These are phyloP conservation scores for Trichogramma dendrolimi DNA, from an alignment of 2,888 invertebrate genomes.

Conservation along the genomic window DNA sequence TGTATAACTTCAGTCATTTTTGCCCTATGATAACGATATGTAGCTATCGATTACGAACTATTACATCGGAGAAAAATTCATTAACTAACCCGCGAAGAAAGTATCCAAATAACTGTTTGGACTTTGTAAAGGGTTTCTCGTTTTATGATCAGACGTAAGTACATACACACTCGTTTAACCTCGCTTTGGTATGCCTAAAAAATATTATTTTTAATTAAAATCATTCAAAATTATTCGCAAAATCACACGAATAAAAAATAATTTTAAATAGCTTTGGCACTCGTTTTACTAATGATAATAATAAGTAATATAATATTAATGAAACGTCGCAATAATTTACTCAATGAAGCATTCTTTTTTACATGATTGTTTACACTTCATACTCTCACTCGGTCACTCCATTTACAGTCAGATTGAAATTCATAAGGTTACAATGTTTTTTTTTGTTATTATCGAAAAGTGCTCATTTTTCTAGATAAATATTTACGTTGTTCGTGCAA, in stretches of 20 bases:
- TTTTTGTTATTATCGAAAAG: background rate
- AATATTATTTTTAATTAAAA: background rate
- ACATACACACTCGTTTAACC: no score
- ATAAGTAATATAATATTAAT: no score
- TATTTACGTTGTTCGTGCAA: constrained; percentile 21
- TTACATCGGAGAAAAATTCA: background rate
- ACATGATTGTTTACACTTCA: background rate
- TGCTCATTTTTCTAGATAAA: constrained; percentile 24
- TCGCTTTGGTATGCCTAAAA: constrained; percentile 10
- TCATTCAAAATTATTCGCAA: no score
- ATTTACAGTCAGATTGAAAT: background rate
- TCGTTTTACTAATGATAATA: background rate
- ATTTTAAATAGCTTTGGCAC: constrained; percentile 24
- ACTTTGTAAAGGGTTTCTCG: background rate
- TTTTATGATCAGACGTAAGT: no score
- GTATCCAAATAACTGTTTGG: background rate
- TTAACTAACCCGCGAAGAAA: background rate
- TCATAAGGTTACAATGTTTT: background rate
- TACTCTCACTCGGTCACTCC: background rate
- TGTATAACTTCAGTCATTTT: constrained; percentile 11
- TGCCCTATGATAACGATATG: constrained; percentile 14
- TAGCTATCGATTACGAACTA: background rate
- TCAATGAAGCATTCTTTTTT: background rate
- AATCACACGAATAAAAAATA: background rate
- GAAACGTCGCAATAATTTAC: background rate